Percentiles rank a stretch among this genome's conserved stretches.
Evolutionary conservation across 2,888 invertebrate genomes (phyloP).

Genomic region (Hydriomena furcata): DNA sequence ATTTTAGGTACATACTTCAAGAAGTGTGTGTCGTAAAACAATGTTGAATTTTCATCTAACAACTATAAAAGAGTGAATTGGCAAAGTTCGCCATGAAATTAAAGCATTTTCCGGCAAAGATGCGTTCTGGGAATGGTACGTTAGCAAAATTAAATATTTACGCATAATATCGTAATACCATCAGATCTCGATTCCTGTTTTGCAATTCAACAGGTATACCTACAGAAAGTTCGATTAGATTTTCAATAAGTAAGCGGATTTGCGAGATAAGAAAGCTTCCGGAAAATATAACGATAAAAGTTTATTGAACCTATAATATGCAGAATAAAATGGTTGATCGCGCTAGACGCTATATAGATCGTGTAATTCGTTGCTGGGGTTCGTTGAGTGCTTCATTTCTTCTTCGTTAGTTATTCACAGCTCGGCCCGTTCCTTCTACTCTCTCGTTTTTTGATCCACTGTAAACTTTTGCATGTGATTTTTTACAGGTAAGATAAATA

Average conservation of each 20-base stretch:
- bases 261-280: constrained; percentile 45
- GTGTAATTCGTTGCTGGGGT: constrained; percentile 40
- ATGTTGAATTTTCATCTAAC: constrained; percentile 17
- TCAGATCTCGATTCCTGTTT: constrained; percentile 40
- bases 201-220: constrained; percentile 41
- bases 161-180: constrained; percentile 39
- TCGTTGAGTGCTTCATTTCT: constrained; percentile 52
- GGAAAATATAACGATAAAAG: constrained; percentile 50
- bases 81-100: constrained; percentile 11
- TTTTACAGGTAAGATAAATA: no score
- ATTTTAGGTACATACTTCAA: constrained; percentile 3
- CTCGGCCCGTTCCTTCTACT: constrained; percentile 36
- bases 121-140: constrained; percentile 27
- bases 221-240: constrained; percentile 41
- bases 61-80: constrained; percentile 11
- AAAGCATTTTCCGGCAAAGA: constrained; percentile 12
- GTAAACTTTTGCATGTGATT: neutral
- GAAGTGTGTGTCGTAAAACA: constrained; percentile 4
- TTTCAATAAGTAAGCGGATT: constrained; percentile 49
- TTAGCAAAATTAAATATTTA: constrained; percentile 38
- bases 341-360: constrained; percentile 42
- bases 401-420: constrained; percentile 54
- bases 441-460: constrained; percentile 32
- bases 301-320: constrained; percentile 54
- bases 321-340: constrained; percentile 57